Evolutionary conservation across 2,113 vertebrate species (phyloP).

Genomic region (Panthera tigris): DNA sequence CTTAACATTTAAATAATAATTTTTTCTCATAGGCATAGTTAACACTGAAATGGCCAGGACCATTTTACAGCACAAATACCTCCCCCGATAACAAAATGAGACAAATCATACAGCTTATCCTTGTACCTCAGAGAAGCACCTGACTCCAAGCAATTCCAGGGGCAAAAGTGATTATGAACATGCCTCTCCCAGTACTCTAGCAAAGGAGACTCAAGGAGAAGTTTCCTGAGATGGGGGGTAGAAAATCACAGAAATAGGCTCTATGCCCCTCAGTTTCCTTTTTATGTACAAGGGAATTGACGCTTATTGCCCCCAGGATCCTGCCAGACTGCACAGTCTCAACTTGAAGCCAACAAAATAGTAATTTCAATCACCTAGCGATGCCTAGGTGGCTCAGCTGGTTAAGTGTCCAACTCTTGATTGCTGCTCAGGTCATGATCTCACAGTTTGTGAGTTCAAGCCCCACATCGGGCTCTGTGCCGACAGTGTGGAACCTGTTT

Average conservation of each 20-base stretch:
- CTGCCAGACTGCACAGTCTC: neutral
- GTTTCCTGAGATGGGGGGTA: neutral
- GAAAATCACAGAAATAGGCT: neutral
- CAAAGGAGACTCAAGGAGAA: neutral
- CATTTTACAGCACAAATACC: neutral
- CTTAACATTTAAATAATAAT: neutral
- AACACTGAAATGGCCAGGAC: neutral
- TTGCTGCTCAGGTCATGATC: too few species aligned
- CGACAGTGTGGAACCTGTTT: too few species aligned
- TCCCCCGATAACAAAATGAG: neutral
- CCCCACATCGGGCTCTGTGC: too few species aligned
- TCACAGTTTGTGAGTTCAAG: too few species aligned
- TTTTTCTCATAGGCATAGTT: neutral
- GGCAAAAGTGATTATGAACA: neutral
- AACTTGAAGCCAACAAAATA: neutral
- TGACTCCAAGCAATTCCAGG: neutral
- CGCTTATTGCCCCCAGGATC: neutral
- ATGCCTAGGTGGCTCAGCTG: too few species aligned
- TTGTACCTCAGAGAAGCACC: neutral
- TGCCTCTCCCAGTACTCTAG: neutral
- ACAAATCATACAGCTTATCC: neutral
- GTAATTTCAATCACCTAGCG: neutral
- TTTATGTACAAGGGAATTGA: neutral
- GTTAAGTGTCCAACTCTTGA: too few species aligned
- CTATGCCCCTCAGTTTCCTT: neutral